Evolutionary conservation across 1,140 invertebrate species (phyloP).

Genomic region (Camponotus floridanus): DNA sequence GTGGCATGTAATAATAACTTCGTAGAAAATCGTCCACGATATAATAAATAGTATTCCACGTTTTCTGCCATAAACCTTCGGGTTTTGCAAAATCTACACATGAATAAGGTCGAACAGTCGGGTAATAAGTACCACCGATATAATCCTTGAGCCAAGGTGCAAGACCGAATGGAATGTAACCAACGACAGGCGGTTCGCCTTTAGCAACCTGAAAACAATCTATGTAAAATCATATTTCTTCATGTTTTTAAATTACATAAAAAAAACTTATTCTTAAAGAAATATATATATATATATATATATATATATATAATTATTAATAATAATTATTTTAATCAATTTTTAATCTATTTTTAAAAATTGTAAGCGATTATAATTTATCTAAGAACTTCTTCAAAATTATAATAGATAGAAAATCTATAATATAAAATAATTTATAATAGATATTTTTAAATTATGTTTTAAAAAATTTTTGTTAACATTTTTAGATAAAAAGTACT

Average conservation of each 20-base stretch:
- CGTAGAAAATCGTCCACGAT: conserved; percentile 11
- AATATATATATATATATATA: no score
- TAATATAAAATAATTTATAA: no score
- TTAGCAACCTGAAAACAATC: conserved; percentile 39
- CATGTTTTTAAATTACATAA: not conserved
- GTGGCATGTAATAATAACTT: conserved; percentile 39
- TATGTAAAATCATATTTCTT: not conserved
- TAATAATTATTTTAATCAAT: no score
- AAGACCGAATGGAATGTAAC: conserved; percentile 20
- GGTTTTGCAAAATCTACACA: not conserved
- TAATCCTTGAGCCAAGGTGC: conserved; percentile 50
- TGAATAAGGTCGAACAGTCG: conserved; percentile 24
- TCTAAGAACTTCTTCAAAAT: no score
- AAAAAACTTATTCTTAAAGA: no score
- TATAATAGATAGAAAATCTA: no score
- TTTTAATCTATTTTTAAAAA: no score
- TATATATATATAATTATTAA: no score
- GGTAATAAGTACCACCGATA: conserved; percentile 29
- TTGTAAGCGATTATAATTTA: no score
- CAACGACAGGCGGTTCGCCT: conserved; percentile 34
- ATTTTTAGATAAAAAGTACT: no score
- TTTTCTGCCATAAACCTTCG: conserved; percentile 33
- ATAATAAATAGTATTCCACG: conserved; percentile 22
- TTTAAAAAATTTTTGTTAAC: no score
- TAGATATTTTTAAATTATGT: no score